Conservation (phyloP, 1,140 invertebrate genomes). For the Mizuhopecten yessoensis region DNA sequence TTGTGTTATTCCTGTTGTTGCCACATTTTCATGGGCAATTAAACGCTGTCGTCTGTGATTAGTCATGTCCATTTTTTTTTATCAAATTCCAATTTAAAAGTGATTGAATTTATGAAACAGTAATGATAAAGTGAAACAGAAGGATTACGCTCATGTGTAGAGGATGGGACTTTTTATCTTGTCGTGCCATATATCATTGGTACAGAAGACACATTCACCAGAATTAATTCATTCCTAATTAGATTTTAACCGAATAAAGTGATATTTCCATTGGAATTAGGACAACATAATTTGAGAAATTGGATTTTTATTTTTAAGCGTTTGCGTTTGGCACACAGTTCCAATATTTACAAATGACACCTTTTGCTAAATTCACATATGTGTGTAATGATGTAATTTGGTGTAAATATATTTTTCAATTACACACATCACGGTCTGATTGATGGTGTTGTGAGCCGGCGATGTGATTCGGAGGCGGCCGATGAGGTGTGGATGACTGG, state of each 20-base stretch:
- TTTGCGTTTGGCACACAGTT: conserved; percentile 11
- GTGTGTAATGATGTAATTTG: background rate
- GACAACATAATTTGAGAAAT: background rate
- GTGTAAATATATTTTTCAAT: conserved; percentile 33
- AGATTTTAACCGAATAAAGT: background rate
- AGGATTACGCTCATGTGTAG: background rate
- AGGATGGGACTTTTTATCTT: background rate
- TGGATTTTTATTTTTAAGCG: background rate
- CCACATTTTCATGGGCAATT: background rate
- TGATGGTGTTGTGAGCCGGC: background rate
- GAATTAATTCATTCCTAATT: background rate
- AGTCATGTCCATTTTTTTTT: too few species aligned
- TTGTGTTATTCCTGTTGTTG: background rate
- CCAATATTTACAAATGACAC: background rate
- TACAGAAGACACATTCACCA: background rate
- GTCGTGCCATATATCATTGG: background rate
- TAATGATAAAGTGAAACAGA: background rate
- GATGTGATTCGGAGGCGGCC: background rate
- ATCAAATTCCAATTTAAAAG: too few species aligned
- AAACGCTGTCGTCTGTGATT: background rate
- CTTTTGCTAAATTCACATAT: conserved; percentile 10
- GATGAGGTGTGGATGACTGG: background rate
- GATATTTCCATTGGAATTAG: background rate
- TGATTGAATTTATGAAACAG: too few species aligned
- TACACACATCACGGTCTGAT: background rate